phyloP scores from a whole-genome alignment of 2,888 invertebrate genomes.

The Leptinotarsa tumamoca region DNA sequence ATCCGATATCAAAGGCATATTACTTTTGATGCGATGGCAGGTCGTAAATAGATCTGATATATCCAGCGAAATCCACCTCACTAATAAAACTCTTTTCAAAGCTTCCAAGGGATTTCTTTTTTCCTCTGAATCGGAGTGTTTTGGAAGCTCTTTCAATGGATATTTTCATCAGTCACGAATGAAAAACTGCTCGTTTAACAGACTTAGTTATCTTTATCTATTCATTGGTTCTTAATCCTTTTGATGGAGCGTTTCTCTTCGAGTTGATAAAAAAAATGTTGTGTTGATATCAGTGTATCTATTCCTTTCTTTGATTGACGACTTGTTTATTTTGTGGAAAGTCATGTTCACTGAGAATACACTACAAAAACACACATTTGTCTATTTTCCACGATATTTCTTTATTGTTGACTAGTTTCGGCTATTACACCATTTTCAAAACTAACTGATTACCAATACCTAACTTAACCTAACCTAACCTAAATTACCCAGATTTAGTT shows the following conservation, averaged over 20 bases:
- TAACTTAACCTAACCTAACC: no score
- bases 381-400: no score
- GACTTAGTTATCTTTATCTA: background rate
- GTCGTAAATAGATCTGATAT: conserved; percentile 11
- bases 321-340: no score
- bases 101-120: conserved; percentile 2
- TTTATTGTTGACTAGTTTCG: no score
- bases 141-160: conserved; percentile 9
- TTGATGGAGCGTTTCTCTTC: background rate
- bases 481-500: no score
- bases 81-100: conserved; percentile 11
- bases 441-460: no score
- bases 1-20: conserved; percentile 5
- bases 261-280: background rate
- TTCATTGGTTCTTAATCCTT: background rate
- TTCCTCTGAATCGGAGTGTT: conserved; percentile 5
- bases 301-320: no score
- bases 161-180: conserved; percentile 10
- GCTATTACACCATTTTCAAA: no score
- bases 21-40: conserved; percentile 3
- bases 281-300: background rate
- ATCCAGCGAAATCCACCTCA: conserved; percentile 13
- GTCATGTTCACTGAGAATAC: no score
- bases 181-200: conserved; percentile 10
- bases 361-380: no score